These are phyloP conservation scores for Proisotoma minuta DNA, from an alignment of 2,888 invertebrate species.

Conservation along the genomic window DNA sequence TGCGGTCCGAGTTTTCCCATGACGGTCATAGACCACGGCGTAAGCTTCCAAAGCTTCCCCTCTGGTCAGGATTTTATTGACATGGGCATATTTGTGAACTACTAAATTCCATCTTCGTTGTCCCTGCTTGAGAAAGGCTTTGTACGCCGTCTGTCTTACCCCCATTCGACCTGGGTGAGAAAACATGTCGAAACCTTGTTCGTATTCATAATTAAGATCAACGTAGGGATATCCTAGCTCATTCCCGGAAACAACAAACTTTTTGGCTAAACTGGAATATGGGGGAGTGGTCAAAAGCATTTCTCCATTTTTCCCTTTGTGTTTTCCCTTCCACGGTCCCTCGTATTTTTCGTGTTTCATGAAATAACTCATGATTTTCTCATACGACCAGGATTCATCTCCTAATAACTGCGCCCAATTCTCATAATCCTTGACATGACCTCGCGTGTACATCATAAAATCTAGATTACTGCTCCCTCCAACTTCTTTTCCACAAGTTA, in stretches of 20 bases:
- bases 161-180: constrained; percentile 25
- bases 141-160: constrained; percentile 21
- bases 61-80: constrained; percentile 20
- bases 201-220: constrained; percentile 26
- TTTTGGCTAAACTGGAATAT: constrained; percentile 23
- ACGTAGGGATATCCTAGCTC: constrained; percentile 37
- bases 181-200: constrained; percentile 25
- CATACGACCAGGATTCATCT: constrained; percentile 23
- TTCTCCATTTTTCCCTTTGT: constrained; percentile 27
- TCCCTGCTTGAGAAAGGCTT: constrained; percentile 23
- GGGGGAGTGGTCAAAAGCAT: constrained; percentile 28
- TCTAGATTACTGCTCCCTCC: constrained; percentile 27
- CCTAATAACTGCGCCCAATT: constrained; percentile 21
- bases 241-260: constrained; percentile 40
- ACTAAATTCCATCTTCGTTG: constrained; percentile 23
- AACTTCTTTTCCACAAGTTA: constrained; percentile 13
- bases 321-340: constrained; percentile 23
- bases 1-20: constrained; percentile 26
- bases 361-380: constrained; percentile 18
- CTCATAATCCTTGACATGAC: constrained; percentile 22
- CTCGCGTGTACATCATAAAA: constrained; percentile 21
- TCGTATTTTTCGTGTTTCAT: constrained; percentile 28
- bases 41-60: constrained; percentile 30
- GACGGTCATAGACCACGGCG: constrained; percentile 35
- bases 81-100: constrained; percentile 31